A percentile compares a stretch with the other conserved stretches of the same genome.
Evolutionary conservation across 2,113 vertebrate species (phyloP).

Genomic region (Bufo bufo): DNA sequence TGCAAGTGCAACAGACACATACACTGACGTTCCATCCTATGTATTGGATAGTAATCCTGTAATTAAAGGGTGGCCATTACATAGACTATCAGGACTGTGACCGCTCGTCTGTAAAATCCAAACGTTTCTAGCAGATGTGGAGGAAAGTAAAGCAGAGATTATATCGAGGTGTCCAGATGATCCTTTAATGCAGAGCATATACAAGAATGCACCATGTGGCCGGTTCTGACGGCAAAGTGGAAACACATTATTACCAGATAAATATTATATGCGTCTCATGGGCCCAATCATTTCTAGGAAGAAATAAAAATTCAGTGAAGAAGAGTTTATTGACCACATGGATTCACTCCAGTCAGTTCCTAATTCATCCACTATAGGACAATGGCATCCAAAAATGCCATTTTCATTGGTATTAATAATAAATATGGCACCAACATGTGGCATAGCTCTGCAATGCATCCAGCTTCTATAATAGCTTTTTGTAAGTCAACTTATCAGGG

Average conservation of each 20-base stretch:
- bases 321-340: conserved; percentile 8
- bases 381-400: neutral
- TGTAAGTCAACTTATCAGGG: too few relatives aligned
- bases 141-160: neutral
- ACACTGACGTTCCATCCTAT: neutral
- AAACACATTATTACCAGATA: conserved; percentile 1
- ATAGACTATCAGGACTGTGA: neutral
- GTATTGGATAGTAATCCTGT: neutral
- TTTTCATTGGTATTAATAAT: neutral
- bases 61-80: neutral
- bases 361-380: neutral
- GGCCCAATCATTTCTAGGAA: conserved; percentile 19
- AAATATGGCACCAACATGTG: neutral
- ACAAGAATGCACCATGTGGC: conserved; percentile 2
- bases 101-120: neutral
- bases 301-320: conserved; percentile 1
- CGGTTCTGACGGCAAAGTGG: neutral
- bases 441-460: neutral
- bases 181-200: conserved; percentile 13
- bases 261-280: neutral
- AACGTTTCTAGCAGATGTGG: conserved; percentile 16
- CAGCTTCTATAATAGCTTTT: too few relatives aligned
- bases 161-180: conserved; percentile 2
- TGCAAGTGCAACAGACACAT: neutral
- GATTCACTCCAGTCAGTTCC: neutral